phyloP scores from a whole-genome alignment of 2,888 invertebrate genomes.

The Eledona agricola region DNA sequence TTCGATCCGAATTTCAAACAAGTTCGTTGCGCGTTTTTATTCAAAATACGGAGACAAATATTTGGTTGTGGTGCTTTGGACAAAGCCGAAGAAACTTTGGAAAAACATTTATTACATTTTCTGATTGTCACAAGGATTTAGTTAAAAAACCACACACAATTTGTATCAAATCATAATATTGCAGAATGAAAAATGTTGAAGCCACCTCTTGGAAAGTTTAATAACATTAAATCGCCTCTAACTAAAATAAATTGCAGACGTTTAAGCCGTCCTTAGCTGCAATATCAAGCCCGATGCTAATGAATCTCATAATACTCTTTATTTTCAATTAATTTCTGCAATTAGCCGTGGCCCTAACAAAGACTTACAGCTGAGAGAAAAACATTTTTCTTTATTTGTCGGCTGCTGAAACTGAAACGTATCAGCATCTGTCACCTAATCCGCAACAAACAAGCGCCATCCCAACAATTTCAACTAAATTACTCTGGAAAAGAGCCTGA shows the following conservation, averaged over 20 bases:
- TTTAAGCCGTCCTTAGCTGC: conserved; percentile 2
- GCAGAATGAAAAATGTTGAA: too few relatives aligned
- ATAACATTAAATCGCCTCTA: conserved; percentile 16
- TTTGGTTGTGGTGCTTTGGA: too few relatives aligned
- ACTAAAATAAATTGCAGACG: conserved; percentile 17
- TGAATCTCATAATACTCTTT: conserved; percentile 15
- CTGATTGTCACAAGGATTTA: too few relatives aligned
- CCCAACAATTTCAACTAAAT: conserved; percentile 1
- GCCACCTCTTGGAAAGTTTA: conserved; percentile 11
- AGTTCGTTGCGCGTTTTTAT: conserved; percentile 10
- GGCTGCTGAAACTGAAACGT: too few relatives aligned
- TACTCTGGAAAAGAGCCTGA: conserved; percentile 1
- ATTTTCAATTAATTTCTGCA: conserved; percentile 4
- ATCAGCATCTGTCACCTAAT: too few relatives aligned
- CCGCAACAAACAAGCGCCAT: too few relatives aligned
- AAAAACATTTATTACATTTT: too few relatives aligned
- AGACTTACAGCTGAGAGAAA: background rate
- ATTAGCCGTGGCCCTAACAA: conserved; percentile 4
- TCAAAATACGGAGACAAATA: too few relatives aligned
- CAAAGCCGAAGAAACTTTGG: too few relatives aligned
- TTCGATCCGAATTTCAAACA: conserved; percentile 6
- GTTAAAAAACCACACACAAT: conserved; percentile 11
- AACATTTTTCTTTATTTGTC: conserved; percentile 1
- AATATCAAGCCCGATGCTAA: conserved; percentile 6
- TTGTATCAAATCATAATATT: conserved; percentile 21